Base-by-base conservation (phyloP, 2,113 vertebrate species). In the Copsychus sechellarum region DNA sequence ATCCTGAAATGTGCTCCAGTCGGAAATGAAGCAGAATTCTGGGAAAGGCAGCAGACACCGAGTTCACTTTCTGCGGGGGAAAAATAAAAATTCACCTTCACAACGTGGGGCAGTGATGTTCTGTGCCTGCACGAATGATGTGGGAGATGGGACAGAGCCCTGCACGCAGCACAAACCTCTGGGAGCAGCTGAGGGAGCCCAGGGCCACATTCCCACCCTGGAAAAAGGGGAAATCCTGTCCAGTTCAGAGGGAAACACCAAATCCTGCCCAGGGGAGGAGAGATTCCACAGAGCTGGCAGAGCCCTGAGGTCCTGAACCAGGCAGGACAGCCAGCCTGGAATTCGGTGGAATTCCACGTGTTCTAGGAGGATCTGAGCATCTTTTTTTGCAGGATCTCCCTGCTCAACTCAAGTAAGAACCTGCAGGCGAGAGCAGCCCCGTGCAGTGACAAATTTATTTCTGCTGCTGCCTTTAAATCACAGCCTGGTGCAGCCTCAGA, bases 101-200 rank as follows among this genome's bases (percentile, higher is more conserved):
- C 9, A 14, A 4, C 0, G 4, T 3, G 56, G 9, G 51, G 33
- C 28, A 14, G 4, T 0, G 10, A 15, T 9, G 23, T 5, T 45
- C 14, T 31, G 42, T 7, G 9, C 36, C 82, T 26, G 16, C 38
- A 1, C 3, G 3, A 2, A 20, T 0, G 13, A 19, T 4, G 34
- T 4, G 90, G 21, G 12, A 13, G 57, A 6, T 4, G 78, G 72
- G 62, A 17, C 21, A 12, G 57, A 48, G 83, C 42, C 9, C 47
- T 33, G 43, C 28, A 18, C 7, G 7, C 45, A 22, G 11, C 62
- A 12, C 43, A 21, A 18, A 76, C 4, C 47, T 6, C 24, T 3
- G 34, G 60, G 67, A 40, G n/a, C 6, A 5, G 28, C 70, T 56
- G 31, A 50, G 4, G 3, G 3, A 8, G 2, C 33, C 11, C 28